A percentile compares a stretch with the other conserved stretches of the same genome.
Conservation (phyloP, 2,888 invertebrate species). For the Phyllotreta cruciferae region DNA sequence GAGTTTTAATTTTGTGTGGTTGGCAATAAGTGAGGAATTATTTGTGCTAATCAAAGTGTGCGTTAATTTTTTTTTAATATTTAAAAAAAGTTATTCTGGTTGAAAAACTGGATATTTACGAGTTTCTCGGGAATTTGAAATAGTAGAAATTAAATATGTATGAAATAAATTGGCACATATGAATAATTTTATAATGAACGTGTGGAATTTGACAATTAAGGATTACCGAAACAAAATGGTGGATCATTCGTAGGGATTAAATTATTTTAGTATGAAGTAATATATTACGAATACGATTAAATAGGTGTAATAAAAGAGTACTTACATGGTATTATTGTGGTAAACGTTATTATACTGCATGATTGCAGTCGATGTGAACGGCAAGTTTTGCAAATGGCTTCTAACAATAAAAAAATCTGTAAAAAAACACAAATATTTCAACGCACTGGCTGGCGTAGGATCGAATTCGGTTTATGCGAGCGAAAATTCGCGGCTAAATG, state of each 20-base stretch:
- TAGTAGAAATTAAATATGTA: too few species aligned
- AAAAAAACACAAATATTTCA: constrained; percentile 30
- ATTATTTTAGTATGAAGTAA: background rate
- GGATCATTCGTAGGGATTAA: constrained; percentile 9
- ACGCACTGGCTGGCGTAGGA: too few species aligned
- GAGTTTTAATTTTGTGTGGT: too few species aligned
- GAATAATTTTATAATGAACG: background rate
- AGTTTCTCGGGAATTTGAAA: too few species aligned
- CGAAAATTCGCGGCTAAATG: too few species aligned
- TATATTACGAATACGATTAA: background rate
- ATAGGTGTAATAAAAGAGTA: constrained; percentile 60
- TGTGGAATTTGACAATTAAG: background rate
- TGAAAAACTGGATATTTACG: too few species aligned
- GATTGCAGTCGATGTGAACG: constrained; percentile 53
- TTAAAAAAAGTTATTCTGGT: too few species aligned
- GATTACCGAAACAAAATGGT: constrained; percentile 23
- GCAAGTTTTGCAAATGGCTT: constrained; percentile 47
- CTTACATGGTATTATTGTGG: constrained; percentile 72
- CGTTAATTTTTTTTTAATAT: too few species aligned
- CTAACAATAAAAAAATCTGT: constrained; percentile 46
- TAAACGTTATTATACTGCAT: constrained; percentile 63
- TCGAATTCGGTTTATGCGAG: too few species aligned
- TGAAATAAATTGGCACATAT: too few species aligned
- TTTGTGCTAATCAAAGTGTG: too few species aligned
- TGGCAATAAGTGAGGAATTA: too few species aligned